phyloP scores from a whole-genome alignment of 2,113 vertebrate species.

The Clarias magur region DNA sequence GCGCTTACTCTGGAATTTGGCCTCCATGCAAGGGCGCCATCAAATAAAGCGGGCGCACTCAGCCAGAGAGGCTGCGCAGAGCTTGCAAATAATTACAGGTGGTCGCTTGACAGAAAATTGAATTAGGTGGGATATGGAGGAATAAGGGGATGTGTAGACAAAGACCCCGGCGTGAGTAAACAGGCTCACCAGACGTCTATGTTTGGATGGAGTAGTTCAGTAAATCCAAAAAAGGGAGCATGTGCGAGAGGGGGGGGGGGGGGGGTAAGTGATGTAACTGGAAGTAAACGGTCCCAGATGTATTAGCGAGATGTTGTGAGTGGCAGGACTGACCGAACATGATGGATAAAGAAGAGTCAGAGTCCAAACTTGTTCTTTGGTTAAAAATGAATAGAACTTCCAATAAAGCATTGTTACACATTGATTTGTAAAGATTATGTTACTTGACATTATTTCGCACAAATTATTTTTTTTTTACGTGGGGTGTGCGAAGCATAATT shows the following conservation, averaged over 20 bases:
- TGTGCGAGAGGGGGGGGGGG: background rate
- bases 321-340: background rate
- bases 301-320: background rate
- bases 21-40: slow-evolving; percentile 32
- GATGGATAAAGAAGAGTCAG: background rate
- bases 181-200: background rate
- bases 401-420: background rate
- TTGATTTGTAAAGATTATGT: background rate
- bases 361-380: background rate
- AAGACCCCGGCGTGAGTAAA: slow-evolving; percentile 1
- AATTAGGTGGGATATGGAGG: slow-evolving; percentile 43
- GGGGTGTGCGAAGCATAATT: background rate
- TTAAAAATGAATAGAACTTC: too few relatives aligned
- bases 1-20: slow-evolving; percentile 51
- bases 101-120: slow-evolving; percentile 49
- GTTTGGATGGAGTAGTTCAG: background rate
- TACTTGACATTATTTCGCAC: background rate
- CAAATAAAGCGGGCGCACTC: slow-evolving; percentile 49
- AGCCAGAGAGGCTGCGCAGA: slow-evolving; percentile 43
- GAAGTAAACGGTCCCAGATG: background rate
- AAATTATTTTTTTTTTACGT: background rate
- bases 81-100: slow-evolving; percentile 52
- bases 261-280: background rate
- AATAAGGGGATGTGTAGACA: slow-evolving; percentile 24
- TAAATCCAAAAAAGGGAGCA: background rate